These are phyloP conservation scores for Prionace glauca DNA, from an alignment of 2,797 vertebrate species.

Conservation along the genomic window DNA sequence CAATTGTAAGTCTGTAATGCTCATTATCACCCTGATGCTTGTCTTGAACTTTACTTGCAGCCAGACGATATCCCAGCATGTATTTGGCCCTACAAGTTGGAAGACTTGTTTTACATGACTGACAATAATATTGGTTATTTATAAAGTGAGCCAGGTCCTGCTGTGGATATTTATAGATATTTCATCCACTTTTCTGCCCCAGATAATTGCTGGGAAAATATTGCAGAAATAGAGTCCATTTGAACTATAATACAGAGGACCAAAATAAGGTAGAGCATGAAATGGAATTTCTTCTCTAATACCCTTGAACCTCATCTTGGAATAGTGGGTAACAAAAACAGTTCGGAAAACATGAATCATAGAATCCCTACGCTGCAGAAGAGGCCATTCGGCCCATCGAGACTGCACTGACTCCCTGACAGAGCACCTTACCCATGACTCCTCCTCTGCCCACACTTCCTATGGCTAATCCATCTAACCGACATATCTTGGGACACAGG, in stretches of 20 bases:
- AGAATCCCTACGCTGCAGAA: too few relatives aligned
- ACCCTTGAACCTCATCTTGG: background rate
- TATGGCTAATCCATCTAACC: too few relatives aligned
- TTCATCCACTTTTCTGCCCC: background rate
- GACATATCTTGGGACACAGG: too few relatives aligned
- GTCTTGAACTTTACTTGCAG: background rate
- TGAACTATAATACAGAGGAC: background rate
- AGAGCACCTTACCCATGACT: too few relatives aligned
- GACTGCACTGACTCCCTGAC: too few relatives aligned
- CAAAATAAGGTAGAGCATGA: background rate
- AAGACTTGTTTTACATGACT: background rate
- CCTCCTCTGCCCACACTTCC: too few relatives aligned
- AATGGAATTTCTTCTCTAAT: background rate
- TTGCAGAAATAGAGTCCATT: background rate
- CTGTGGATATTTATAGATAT: background rate
- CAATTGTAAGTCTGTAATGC: background rate
- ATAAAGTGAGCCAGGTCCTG: background rate
- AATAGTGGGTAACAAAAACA: background rate
- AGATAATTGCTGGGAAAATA: background rate
- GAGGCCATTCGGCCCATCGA: too few relatives aligned
- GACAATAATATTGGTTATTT: slow-evolving; percentile 1
- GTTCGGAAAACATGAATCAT: background rate
- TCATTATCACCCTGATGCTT: background rate
- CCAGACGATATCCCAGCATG: background rate
- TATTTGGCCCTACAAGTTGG: background rate